These are phyloP conservation scores for Pammene aurita DNA, from an alignment of 2,888 invertebrate genomes.

Conservation along the genomic window DNA sequence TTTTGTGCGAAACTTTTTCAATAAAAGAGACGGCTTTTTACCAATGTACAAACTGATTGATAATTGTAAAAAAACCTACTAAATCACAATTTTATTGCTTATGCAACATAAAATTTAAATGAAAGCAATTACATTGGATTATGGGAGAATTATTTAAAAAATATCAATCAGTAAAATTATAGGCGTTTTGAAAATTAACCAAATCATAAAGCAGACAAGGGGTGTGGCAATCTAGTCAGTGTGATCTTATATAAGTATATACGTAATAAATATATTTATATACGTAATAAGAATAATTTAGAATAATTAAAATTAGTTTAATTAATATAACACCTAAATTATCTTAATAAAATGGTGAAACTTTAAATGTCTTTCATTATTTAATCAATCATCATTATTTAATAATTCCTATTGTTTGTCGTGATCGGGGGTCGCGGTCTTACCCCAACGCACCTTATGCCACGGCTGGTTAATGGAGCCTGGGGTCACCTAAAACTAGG, in stretches of 20 bases:
- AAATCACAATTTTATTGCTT: background rate
- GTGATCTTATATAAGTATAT: constrained; percentile 63
- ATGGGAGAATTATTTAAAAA: no score
- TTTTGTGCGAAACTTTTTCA: constrained; percentile 4
- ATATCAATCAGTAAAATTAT: constrained; percentile 33
- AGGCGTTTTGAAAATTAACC: constrained; percentile 41
- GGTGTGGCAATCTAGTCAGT: constrained; percentile 83
- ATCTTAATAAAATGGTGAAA: constrained; percentile 38
- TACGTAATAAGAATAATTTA: constrained; percentile 37
- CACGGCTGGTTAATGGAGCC: no score
- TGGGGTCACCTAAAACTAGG: no score
- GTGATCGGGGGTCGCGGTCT: no score
- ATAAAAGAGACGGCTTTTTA: constrained; percentile 7
- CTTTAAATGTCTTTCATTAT: constrained; percentile 23
- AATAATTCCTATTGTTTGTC: no score
- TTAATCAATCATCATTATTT: no score
- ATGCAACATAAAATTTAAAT: no score
- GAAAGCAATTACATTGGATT: no score
- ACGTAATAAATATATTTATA: constrained; percentile 46
- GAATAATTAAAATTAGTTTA: constrained; percentile 23
- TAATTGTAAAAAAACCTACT: background rate
- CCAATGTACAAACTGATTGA: constrained; percentile 23
- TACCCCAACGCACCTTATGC: no score
- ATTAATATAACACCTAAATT: constrained; percentile 20
- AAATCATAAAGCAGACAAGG: constrained; percentile 69